Conservation (phyloP, 2,888 invertebrate genomes). For the Caenorhabditis panamensis region DNA sequence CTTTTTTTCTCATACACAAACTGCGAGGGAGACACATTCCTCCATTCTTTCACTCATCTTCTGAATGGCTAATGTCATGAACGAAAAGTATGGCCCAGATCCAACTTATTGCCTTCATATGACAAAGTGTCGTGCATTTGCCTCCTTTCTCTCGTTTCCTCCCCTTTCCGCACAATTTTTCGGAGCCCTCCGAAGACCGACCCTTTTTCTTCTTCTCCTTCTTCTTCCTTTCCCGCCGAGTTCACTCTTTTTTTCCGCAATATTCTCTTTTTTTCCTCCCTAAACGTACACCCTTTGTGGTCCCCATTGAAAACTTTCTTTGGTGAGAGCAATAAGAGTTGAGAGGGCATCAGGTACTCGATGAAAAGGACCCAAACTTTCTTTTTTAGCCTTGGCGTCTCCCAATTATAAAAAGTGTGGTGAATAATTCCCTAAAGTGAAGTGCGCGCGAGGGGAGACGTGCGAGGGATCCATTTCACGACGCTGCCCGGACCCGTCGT, state of each 20-base stretch:
- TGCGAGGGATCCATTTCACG: conserved; percentile 41
- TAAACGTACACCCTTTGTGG: conserved; percentile 31
- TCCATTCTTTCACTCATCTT: not conserved
- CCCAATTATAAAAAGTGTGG: conserved; percentile 45
- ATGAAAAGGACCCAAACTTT: no score
- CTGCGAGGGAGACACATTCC: no score
- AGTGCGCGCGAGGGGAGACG: conserved; percentile 14
- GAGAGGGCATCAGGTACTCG: no score
- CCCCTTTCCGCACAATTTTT: conserved; percentile 10
- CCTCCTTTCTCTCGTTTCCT: conserved; percentile 7
- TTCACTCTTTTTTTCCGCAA: conserved; percentile 35
- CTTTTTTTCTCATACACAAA: no score
- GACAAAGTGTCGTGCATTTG: conserved; percentile 13
- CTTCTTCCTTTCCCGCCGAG: conserved; percentile 14
- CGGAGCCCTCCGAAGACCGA: conserved; percentile 8
- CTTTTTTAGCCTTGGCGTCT: no score
- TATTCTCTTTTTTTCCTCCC: conserved; percentile 7
- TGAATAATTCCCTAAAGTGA: conserved; percentile 57
- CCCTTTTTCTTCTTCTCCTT: conserved; percentile 19
- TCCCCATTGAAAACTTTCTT: not conserved
- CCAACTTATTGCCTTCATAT: conserved; percentile 21
- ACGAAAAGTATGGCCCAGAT: not conserved
- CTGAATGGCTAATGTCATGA: not conserved
- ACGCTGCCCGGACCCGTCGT: not conserved
- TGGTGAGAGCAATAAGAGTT: no score